phyloP scores from a whole-genome alignment of 2,797 vertebrate genomes.

The Xyrichtys novacula region DNA sequence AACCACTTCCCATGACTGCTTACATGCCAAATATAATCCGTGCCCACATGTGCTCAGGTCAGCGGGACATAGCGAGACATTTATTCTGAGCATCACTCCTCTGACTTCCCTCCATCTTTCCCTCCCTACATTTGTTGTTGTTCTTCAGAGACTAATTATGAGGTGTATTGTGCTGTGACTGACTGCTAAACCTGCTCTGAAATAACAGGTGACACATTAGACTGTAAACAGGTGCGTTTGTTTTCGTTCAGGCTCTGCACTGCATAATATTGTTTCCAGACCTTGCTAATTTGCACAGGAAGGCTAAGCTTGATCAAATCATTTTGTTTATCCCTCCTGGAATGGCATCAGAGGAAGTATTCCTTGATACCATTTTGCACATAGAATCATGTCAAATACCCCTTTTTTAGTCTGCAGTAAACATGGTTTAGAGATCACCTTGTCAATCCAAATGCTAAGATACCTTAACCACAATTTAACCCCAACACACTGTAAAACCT shows the following conservation, averaged over 20 bases:
- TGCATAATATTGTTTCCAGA: constrained; percentile 63
- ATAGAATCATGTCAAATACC: not conserved
- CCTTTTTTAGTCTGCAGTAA: constrained; percentile 17
- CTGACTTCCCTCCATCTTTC: constrained; percentile 35
- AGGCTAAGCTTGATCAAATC: constrained; percentile 69
- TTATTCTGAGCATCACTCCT: constrained; percentile 27
- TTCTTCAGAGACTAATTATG: constrained; percentile 83
- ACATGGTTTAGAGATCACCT: not conserved
- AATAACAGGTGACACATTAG: constrained; percentile 74
- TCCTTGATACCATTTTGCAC: constrained; percentile 19
- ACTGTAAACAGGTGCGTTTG: constrained; percentile 76
- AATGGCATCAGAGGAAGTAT: constrained; percentile 12
- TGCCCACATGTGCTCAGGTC: constrained; percentile 42
- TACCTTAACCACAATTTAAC: no score
- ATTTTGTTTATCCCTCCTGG: constrained; percentile 53
- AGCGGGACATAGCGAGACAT: constrained; percentile 26
- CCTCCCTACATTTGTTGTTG: constrained; percentile 78
- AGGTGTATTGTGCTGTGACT: constrained; percentile 80
- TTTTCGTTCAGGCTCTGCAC: constrained; percentile 63
- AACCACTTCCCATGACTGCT: constrained; percentile 22
- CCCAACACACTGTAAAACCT: no score
- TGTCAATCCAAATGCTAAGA: no score
- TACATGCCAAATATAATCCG: constrained; percentile 33
- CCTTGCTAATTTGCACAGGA: constrained; percentile 68
- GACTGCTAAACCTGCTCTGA: constrained; percentile 76